A percentile compares a stretch with the other conserved stretches of the same genome.
Conservation (phyloP, 2,113 vertebrate genomes). For the Spheniscus mendiculus region DNA sequence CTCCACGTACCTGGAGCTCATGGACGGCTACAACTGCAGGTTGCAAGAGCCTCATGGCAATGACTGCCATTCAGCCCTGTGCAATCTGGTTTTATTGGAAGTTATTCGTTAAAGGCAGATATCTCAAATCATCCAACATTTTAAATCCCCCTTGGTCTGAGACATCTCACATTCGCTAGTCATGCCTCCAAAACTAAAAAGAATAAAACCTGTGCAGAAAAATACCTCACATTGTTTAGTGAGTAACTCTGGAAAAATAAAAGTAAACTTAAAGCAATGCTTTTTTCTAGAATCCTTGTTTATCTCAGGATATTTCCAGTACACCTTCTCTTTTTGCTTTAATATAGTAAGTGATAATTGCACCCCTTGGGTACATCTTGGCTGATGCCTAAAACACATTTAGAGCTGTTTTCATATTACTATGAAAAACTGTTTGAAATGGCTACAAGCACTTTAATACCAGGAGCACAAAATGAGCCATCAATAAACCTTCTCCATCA, state of each 20-base stretch:
- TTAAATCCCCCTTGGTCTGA: not conserved
- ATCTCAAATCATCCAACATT: not conserved
- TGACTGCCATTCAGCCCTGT: not conserved
- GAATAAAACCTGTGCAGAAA: not conserved
- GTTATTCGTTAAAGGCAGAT: not conserved
- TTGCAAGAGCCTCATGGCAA: not conserved
- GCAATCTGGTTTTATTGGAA: not conserved
- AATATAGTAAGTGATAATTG: slow-evolving; percentile 27
- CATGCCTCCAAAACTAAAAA: not conserved
- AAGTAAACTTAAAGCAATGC: not conserved
- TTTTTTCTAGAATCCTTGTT: not conserved
- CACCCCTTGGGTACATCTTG: not conserved
- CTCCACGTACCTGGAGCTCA: not conserved
- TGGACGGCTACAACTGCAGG: not conserved
- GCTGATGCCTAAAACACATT: not conserved
- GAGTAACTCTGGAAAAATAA: not conserved
- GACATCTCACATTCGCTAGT: not conserved
- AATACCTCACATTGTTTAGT: not conserved
- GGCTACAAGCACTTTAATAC: not conserved
- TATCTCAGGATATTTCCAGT: not conserved
- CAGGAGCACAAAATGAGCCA: not conserved
- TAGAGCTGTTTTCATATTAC: not conserved
- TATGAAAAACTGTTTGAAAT: not conserved
- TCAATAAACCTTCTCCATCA: not conserved
- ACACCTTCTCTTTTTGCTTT: not conserved